Conservation (phyloP, 1,140 invertebrate genomes). For the Scaptodrosophila lebanonensis region DNA sequence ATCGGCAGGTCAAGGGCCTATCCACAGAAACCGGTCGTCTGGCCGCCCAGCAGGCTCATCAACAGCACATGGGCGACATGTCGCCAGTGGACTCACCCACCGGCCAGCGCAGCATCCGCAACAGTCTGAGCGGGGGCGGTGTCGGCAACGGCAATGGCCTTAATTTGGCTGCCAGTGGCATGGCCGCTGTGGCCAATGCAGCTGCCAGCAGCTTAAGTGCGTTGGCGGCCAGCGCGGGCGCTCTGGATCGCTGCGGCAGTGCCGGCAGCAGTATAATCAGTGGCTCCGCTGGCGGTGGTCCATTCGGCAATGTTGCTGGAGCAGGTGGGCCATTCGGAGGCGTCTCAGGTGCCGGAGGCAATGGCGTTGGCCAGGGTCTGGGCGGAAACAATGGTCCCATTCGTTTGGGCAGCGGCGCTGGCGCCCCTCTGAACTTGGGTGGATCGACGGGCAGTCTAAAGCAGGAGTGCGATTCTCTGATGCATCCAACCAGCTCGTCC, state of each 20-base stretch:
- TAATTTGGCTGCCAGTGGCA: conserved; percentile 52
- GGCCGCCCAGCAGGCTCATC: conserved; percentile 83
- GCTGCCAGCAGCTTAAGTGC: conserved; percentile 55
- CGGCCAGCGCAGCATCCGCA: conserved; percentile 69
- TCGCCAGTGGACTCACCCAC: conserved; percentile 69
- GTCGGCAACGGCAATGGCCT: conserved; percentile 47
- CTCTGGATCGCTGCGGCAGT: conserved; percentile 57
- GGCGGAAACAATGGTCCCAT: conserved; percentile 60
- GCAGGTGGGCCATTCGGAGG: conserved; percentile 64
- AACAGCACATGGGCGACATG: conserved; percentile 74
- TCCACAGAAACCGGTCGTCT: conserved; percentile 87
- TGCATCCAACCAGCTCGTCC: conserved; percentile 66
- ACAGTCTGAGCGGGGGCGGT: conserved; percentile 63
- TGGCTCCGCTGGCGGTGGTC: conserved; percentile 49
- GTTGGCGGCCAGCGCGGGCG: conserved; percentile 54
- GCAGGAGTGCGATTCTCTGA: conserved; percentile 75
- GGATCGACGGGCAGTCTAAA: conserved; percentile 66
- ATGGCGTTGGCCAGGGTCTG: conserved; percentile 77
- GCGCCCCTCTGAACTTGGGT: conserved; percentile 54
- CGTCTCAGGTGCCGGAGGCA: conserved; percentile 62
- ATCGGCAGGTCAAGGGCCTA: conserved; percentile 84
- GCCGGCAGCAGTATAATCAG: conserved; percentile 63
- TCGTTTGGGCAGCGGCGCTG: conserved; percentile 60
- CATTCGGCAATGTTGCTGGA: conserved; percentile 32
- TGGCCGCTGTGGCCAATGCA: conserved; percentile 55